These are phyloP conservation scores for Parauchenoglanis punctatus DNA, from an alignment of 2,797 vertebrate species.

Conservation along the genomic window DNA sequence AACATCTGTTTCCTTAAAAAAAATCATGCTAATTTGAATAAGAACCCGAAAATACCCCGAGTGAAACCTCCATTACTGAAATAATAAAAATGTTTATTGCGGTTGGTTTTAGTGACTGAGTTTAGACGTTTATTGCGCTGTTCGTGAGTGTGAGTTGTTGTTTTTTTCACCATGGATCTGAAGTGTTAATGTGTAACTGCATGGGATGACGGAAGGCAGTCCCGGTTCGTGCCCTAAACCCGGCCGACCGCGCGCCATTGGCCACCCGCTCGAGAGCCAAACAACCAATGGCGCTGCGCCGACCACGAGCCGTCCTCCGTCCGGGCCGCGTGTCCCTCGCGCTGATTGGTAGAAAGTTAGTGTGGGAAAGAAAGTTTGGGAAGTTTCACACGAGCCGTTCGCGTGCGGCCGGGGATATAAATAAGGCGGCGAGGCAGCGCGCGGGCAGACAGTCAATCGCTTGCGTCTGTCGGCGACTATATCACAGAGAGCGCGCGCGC, in stretches of 20 bases:
- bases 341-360: constrained; percentile 97
- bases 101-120: not conserved
- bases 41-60: not conserved
- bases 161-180: constrained; percentile 44
- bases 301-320: constrained; percentile 91
- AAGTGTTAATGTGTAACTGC: constrained; percentile 80
- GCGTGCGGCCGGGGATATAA: constrained; percentile 96
- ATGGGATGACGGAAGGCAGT: constrained; percentile 81
- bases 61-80: not conserved
- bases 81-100: not conserved
- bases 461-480: constrained; percentile 61
- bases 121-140: constrained; percentile 20
- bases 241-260: constrained; percentile 86
- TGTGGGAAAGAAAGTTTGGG: constrained; percentile 99
- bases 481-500: constrained; percentile 5
- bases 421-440: constrained; percentile 78
- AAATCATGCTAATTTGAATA: not conserved
- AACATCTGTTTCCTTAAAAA: not conserved
- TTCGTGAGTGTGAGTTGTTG: not conserved
- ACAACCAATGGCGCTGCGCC: constrained; percentile 92
- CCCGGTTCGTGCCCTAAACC: constrained; percentile 81
- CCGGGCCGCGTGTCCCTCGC: constrained; percentile 89
- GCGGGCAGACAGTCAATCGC: constrained; percentile 69
- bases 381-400: constrained; percentile 99
- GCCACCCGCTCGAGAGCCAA: constrained; percentile 81